These are phyloP conservation scores for Philantomba maxwellii DNA, from an alignment of 2,113 vertebrate species.

Conservation along the genomic window DNA sequence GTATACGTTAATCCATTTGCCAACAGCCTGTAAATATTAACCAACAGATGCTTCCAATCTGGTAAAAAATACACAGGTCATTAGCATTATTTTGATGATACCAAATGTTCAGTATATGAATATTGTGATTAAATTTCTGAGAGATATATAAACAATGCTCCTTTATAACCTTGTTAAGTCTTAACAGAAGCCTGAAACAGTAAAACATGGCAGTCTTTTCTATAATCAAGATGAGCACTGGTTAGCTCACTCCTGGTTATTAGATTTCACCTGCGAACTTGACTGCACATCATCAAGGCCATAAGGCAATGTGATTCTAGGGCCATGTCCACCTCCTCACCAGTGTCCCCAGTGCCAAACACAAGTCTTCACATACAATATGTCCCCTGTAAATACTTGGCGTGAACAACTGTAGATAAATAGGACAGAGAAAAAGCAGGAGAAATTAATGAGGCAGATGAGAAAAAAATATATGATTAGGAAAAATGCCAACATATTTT, in stretches of 20 bases:
- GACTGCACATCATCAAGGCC: background rate
- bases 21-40: slow-evolving; percentile 61
- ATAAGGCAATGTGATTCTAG: background rate
- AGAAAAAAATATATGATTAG: background rate
- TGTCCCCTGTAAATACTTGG: background rate
- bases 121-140: slow-evolving; percentile 53
- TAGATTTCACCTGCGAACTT: background rate
- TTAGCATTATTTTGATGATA: slow-evolving; percentile 66
- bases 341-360: background rate
- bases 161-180: slow-evolving; percentile 48
- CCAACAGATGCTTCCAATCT: slow-evolving; percentile 67
- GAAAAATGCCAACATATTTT: background rate
- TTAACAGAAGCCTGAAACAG: slow-evolving; percentile 33
- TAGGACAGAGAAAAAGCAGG: background rate
- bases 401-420: background rate
- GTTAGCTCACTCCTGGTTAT: background rate
- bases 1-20: slow-evolving; percentile 39
- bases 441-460: background rate
- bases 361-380: background rate
- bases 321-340: background rate
- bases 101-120: slow-evolving; percentile 64
- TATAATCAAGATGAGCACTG: background rate
- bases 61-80: slow-evolving; percentile 41
- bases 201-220: background rate
- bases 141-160: slow-evolving; percentile 28